Evolutionary conservation across 1,140 invertebrate species (phyloP).

Genomic region (Drosophila tsacasi): DNA sequence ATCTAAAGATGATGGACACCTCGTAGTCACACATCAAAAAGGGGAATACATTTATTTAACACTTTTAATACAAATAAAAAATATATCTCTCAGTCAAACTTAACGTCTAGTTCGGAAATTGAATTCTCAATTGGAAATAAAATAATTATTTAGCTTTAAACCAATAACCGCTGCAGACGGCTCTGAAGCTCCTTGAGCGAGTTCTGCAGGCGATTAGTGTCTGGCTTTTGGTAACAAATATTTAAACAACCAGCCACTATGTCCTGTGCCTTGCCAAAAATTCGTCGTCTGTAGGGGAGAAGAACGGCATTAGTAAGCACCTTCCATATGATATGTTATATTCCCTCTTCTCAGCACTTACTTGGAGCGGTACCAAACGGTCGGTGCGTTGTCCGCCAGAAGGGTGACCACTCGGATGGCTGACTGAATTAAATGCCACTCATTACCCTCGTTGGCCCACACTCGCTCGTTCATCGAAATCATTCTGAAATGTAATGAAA

Average conservation of each 20-base stretch:
- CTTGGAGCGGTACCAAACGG: conserved; percentile 72
- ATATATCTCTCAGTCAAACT: conserved; percentile 78
- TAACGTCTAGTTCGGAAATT: conserved; percentile 59
- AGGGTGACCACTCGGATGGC: conserved; percentile 88
- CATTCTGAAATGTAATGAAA: conserved; percentile 85
- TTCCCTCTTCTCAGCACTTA: conserved; percentile 22
- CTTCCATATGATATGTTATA: too few relatives aligned
- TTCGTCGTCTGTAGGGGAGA: conserved; percentile 85
- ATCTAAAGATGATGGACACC: conserved; percentile 75
- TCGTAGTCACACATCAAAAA: conserved; percentile 10
- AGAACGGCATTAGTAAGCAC: neutral
- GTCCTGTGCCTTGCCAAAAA: conserved; percentile 89
- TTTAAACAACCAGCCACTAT: conserved; percentile 89
- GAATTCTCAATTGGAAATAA: conserved; percentile 20
- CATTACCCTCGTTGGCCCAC: conserved; percentile 91
- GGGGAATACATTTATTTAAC: conserved; percentile 48
- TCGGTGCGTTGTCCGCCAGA: conserved; percentile 85
- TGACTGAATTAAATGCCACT: conserved; percentile 91
- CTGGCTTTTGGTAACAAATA: conserved; percentile 89
- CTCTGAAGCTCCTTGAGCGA: conserved; percentile 84
- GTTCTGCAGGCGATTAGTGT: conserved; percentile 85
- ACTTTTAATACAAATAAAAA: conserved; percentile 65
- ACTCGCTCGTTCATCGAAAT: conserved; percentile 90
- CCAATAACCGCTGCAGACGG: conserved; percentile 73
- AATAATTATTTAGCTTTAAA: conserved; percentile 35